Conservation (phyloP, 2,797 vertebrate genomes). For the Tenualosa thibaudeaui region DNA sequence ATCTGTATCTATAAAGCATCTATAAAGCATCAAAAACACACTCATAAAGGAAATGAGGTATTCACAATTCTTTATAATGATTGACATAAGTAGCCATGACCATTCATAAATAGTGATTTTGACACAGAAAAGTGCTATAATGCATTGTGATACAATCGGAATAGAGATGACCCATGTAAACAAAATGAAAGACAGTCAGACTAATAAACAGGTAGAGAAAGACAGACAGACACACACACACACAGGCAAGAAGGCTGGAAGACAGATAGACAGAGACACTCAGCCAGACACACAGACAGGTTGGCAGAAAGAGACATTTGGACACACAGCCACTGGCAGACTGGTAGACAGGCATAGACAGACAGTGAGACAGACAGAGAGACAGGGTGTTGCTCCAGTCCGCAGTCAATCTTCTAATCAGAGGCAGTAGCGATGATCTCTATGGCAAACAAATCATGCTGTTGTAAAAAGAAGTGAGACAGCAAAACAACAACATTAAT, state of each 20-base stretch:
- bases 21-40: too few relatives aligned
- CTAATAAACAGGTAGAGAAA: too few relatives aligned
- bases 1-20: too few relatives aligned
- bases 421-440: constrained; percentile 34
- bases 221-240: too few relatives aligned
- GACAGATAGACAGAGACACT: background rate
- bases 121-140: too few relatives aligned
- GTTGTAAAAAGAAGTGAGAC: constrained; percentile 41
- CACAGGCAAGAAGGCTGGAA: background rate
- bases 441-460: constrained; percentile 51
- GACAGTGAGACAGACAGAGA: background rate
- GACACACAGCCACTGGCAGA: background rate
- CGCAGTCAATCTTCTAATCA: constrained; percentile 38
- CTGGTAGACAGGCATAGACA: background rate
- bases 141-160: too few relatives aligned
- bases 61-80: too few relatives aligned
- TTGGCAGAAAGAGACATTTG: background rate
- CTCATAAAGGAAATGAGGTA: too few relatives aligned
- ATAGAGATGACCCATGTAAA: too few relatives aligned
- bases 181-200: too few relatives aligned
- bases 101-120: too few relatives aligned
- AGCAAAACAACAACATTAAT: constrained; percentile 53
- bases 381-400: constrained; percentile 48
- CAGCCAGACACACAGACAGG: background rate
- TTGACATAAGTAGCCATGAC: too few relatives aligned